These are phyloP conservation scores for Probaryconus sp. DNA, from an alignment of 1,140 invertebrate species.

Conservation along the genomic window DNA sequence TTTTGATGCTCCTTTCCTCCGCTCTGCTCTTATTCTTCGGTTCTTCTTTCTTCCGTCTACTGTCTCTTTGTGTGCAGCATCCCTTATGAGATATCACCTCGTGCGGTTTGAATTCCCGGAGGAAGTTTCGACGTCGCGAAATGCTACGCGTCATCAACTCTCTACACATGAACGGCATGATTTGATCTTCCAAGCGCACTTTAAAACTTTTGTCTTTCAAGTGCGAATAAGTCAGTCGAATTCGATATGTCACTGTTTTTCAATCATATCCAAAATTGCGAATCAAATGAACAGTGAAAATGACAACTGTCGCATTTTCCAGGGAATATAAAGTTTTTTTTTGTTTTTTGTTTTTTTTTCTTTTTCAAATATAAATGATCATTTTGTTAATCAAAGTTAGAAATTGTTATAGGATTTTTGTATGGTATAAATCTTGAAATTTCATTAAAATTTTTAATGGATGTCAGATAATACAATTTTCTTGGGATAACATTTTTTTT, in stretches of 20 bases:
- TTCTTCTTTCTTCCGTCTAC: constrained; percentile 16
- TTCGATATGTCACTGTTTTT: constrained; percentile 32
- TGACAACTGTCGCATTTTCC: constrained; percentile 31
- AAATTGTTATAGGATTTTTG: no score
- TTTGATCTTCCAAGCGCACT: constrained; percentile 36
- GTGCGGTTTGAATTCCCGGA: constrained; percentile 34
- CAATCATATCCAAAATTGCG: constrained; percentile 25
- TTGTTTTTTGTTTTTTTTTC: no score
- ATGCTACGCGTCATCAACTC: constrained; percentile 23
- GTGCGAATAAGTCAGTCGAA: constrained; percentile 43
- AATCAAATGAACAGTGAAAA: constrained; percentile 18
- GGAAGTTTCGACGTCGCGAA: constrained; percentile 46
- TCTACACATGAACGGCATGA: constrained; percentile 42
- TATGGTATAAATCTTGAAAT: no score
- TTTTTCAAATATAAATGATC: no score
- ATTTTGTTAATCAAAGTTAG: no score
- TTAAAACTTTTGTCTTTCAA: constrained; percentile 36
- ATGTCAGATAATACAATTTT: no score
- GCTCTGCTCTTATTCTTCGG: constrained; percentile 14
- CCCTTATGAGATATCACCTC: constrained; percentile 33
- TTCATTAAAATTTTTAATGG: no score
- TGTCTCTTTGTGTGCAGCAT: constrained; percentile 31
- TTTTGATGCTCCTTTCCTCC: constrained; percentile 13
- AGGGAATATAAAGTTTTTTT: neutral
- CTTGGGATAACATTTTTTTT: no score